Percentiles rank a stretch among this genome's conserved stretches.
Conservation (phyloP, 2,113 vertebrate species). For the Aptenodytes patagonicus region DNA sequence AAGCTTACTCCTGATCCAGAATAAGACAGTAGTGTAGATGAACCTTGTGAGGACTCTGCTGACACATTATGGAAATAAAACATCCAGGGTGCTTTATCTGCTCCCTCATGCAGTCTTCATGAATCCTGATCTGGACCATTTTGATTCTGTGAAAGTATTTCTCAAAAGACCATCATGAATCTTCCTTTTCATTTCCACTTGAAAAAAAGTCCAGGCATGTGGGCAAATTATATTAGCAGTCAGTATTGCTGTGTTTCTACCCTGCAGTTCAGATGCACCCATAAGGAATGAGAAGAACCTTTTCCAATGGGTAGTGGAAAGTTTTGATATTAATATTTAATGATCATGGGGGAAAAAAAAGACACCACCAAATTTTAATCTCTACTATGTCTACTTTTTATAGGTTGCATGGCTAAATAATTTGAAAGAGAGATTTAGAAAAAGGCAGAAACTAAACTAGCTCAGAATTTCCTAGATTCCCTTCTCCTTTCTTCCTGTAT, state of each 20-base stretch:
- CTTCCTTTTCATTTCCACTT: not conserved
- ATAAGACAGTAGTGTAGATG: not conserved
- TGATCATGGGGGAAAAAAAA: not conserved
- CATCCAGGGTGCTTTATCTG: not conserved
- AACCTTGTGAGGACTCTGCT: not conserved
- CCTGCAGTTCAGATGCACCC: not conserved
- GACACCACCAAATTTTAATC: rapidly evolving
- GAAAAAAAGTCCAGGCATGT: not conserved
- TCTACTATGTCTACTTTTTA: not conserved
- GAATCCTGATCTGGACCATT: not conserved
- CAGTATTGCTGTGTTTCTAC: not conserved
- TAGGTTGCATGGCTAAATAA: not conserved
- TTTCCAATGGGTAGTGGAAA: not conserved
- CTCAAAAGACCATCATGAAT: not conserved
- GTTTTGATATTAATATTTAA: not conserved
- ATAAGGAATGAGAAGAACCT: not conserved
- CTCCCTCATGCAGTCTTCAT: not conserved
- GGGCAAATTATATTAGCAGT: not conserved
- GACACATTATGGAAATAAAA: not conserved
- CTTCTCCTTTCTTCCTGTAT: not conserved
- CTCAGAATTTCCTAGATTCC: not conserved
- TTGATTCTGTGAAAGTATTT: not conserved
- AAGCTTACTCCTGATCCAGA: not conserved
- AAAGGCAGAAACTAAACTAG: not conserved
- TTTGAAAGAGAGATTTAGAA: not conserved